These are phyloP conservation scores for Melipona quadrifasciata DNA, from an alignment of 1,140 invertebrate genomes.

Conservation along the genomic window DNA sequence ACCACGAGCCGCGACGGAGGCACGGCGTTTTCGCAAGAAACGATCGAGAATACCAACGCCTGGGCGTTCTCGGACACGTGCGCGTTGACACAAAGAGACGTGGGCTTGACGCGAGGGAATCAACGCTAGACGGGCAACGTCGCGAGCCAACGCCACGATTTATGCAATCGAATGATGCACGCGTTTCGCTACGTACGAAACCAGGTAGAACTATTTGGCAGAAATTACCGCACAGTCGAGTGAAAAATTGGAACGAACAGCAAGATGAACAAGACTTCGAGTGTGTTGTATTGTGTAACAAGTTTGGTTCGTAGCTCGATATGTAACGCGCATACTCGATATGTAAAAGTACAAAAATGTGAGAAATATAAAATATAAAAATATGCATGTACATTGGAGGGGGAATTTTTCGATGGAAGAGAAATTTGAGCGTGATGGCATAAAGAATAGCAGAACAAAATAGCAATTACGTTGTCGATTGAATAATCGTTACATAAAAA, in stretches of 20 bases:
- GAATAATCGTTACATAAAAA: too few relatives aligned
- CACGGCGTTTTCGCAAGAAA: not conserved
- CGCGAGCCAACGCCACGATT: conserved; percentile 19
- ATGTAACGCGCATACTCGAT: too few relatives aligned
- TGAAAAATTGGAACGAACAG: not conserved
- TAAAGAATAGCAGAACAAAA: too few relatives aligned
- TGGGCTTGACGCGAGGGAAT: conserved; percentile 52
- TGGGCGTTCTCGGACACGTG: conserved; percentile 34
- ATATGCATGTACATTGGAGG: too few relatives aligned
- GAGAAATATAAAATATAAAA: not conserved
- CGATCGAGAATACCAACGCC: conserved; percentile 34
- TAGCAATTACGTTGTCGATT: too few relatives aligned
- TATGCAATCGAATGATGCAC: conserved; percentile 30
- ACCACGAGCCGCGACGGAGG: not conserved
- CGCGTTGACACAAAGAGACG: conserved; percentile 48
- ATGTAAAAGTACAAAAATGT: too few relatives aligned
- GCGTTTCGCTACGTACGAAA: not conserved
- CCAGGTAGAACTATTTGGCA: not conserved
- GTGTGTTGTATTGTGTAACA: too few relatives aligned
- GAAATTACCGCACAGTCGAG: not conserved
- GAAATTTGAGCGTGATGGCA: too few relatives aligned
- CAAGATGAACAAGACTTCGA: too few relatives aligned
- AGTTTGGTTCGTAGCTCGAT: too few relatives aligned
- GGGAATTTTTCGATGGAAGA: too few relatives aligned
- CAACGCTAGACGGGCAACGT: not conserved